Evolutionary conservation across 2,797 vertebrate species (phyloP).

Genomic region (Bovichtus variegatus): DNA sequence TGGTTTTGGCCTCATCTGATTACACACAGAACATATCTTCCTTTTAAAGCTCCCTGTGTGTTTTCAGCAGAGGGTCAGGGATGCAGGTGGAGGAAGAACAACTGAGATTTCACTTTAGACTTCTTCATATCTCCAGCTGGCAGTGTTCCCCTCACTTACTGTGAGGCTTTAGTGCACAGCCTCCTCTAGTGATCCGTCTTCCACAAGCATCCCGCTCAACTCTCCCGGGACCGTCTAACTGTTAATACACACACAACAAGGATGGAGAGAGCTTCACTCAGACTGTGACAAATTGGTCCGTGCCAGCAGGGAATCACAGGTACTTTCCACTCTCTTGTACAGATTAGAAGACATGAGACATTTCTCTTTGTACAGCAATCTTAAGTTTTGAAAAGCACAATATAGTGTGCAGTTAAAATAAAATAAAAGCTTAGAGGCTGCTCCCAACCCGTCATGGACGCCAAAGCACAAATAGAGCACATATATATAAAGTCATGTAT

Average conservation of each 20-base stretch:
- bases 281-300: conserved; percentile 21
- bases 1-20: conserved; percentile 4
- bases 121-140: conserved; percentile 25
- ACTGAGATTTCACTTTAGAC: conserved; percentile 7
- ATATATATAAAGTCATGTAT: conserved; percentile 76
- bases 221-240: conserved; percentile 31
- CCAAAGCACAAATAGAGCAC: conserved; percentile 78
- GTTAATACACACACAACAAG: conserved; percentile 28
- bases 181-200: conserved; percentile 37
- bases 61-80: conserved; percentile 10
- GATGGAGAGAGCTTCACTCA: conserved; percentile 29
- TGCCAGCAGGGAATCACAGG: conserved; percentile 24
- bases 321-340: neutral
- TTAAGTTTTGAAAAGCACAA: neutral
- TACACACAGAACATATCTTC: neutral
- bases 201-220: conserved; percentile 30
- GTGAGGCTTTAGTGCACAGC: conserved; percentile 8
- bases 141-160: conserved; percentile 10
- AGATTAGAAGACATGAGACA: neutral
- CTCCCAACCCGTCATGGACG: conserved; percentile 64
- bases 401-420: neutral
- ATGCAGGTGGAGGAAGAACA: conserved; percentile 23
- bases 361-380: conserved; percentile 3
- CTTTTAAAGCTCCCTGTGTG: conserved; percentile 10
- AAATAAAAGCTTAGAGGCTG: conserved; percentile 46